Conservation (phyloP, 2,888 invertebrate genomes). For the Troides oblongomaculatus region DNA sequence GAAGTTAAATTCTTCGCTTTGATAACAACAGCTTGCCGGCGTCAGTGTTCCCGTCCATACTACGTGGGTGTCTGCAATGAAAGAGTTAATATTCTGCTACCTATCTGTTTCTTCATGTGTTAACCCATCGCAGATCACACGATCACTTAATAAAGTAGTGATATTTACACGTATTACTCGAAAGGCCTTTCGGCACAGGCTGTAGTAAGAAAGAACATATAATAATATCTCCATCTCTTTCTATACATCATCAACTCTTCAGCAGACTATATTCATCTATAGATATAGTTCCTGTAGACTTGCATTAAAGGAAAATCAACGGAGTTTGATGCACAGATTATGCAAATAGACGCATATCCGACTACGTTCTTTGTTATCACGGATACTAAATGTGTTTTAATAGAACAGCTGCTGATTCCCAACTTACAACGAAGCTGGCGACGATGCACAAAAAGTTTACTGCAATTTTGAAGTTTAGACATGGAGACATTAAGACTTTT, state of each 20-base stretch:
- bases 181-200: too few species aligned
- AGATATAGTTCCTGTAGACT: conserved; percentile 32
- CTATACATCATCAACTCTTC: background rate
- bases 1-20: too few species aligned
- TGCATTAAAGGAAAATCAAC: conserved; percentile 77
- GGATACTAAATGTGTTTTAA: conserved; percentile 51
- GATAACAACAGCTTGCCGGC: too few species aligned
- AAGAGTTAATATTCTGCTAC: too few species aligned
- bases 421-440: conserved; percentile 15
- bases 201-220: too few species aligned
- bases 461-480: conserved; percentile 5
- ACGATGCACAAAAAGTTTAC: conserved; percentile 8
- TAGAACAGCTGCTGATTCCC: conserved; percentile 28
- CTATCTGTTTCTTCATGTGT: too few species aligned
- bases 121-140: too few species aligned
- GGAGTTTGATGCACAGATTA: conserved; percentile 76
- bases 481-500: background rate
- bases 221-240: too few species aligned
- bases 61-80: too few species aligned
- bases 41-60: too few species aligned
- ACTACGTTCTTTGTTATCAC: conserved; percentile 65
- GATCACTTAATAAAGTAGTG: too few species aligned
- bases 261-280: background rate
- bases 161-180: too few species aligned
- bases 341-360: conserved; percentile 72